Evolutionary conservation across 2,888 invertebrate genomes (phyloP).

Genomic region (Drepana falcataria): DNA sequence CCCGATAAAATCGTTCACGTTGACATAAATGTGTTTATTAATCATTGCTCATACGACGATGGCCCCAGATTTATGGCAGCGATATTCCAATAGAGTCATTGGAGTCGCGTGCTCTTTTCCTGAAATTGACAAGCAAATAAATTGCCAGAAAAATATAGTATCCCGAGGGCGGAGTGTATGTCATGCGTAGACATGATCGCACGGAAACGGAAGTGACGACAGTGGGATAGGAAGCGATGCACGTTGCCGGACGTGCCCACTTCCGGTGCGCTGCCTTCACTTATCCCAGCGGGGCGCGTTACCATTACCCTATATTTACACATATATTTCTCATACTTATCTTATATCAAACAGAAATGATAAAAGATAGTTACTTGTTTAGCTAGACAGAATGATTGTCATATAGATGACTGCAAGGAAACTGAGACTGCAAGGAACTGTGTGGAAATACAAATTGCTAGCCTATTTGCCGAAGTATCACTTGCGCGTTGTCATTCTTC

Average conservation of each 20-base stretch:
- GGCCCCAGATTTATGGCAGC: slow-evolving; percentile 41
- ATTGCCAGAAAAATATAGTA: slow-evolving; percentile 64
- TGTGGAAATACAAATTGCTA: too few species aligned
- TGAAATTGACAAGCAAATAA: slow-evolving; percentile 75
- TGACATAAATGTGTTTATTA: slow-evolving; percentile 11
- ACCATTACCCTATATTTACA: slow-evolving; percentile 35
- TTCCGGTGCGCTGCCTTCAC: slow-evolving; percentile 69
- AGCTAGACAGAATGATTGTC: too few species aligned
- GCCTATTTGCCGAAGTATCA: too few species aligned
- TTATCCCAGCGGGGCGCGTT: slow-evolving; percentile 66
- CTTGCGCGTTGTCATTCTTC: too few species aligned
- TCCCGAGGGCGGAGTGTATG: slow-evolving; percentile 44
- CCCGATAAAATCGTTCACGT: not conserved
- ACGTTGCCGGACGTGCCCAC: slow-evolving; percentile 67
- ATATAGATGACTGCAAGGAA: too few species aligned
- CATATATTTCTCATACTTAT: not conserved
- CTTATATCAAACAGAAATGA: slow-evolving; percentile 6
- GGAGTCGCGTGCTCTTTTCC: slow-evolving; percentile 69
- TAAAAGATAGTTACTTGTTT: too few species aligned
- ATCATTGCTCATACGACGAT: slow-evolving; percentile 16
- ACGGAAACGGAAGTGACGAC: slow-evolving; percentile 70
- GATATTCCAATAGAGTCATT: slow-evolving; percentile 26
- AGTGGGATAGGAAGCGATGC: slow-evolving; percentile 64
- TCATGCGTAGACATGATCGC: slow-evolving; percentile 52
- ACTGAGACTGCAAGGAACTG: too few species aligned